Percentiles rank a stretch among this genome's conserved stretches.
Conservation (phyloP, 2,797 vertebrate genomes). For the Spatula versicolor region DNA sequence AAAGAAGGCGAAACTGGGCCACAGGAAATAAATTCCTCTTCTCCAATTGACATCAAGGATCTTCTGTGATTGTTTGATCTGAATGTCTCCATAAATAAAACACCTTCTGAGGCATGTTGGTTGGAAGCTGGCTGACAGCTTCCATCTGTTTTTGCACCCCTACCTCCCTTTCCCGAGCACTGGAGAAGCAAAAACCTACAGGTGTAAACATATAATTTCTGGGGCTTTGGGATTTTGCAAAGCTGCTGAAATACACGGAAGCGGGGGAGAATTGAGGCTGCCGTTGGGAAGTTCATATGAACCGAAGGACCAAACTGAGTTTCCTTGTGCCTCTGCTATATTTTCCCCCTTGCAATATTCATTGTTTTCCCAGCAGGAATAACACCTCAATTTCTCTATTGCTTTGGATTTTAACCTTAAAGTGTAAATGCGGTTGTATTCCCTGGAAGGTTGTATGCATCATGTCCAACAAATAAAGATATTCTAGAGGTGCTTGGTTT, state of each 20-base stretch:
- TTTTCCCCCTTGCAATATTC: not conserved
- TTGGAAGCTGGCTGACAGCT: not conserved
- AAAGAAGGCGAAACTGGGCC: not conserved
- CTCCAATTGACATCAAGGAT: not conserved
- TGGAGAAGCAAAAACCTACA: not conserved
- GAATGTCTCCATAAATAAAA: not conserved
- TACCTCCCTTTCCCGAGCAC: not conserved
- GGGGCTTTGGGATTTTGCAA: not conserved
- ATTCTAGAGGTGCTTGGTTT: not conserved
- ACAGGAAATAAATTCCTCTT: not conserved
- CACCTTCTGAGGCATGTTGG: not conserved
- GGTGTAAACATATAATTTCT: not conserved
- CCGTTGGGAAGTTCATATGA: not conserved
- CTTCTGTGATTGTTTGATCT: not conserved
- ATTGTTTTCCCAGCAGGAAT: not conserved
- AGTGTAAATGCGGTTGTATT: not conserved
- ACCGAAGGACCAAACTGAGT: not conserved
- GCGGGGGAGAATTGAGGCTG: not conserved
- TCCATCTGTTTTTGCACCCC: conserved; percentile 7
- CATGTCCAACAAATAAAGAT: not conserved
- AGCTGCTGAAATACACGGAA: not conserved
- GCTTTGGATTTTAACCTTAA: not conserved
- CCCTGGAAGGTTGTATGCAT: not conserved
- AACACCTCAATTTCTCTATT: not conserved
- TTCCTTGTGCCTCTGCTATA: not conserved